phyloP scores from a whole-genome alignment of 2,113 vertebrate species.

The Gobio gobio region DNA sequence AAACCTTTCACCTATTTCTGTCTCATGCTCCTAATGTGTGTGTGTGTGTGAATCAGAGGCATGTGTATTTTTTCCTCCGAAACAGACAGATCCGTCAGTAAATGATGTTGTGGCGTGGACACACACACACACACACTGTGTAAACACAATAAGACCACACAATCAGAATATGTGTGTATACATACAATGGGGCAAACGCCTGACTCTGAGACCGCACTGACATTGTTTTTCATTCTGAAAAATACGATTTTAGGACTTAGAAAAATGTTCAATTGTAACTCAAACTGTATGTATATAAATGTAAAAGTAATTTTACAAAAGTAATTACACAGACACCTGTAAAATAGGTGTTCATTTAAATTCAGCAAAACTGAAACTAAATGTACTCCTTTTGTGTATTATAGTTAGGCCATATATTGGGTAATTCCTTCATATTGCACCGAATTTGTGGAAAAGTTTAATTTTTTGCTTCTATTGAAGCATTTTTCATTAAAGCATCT shows the following conservation, averaged over 20 bases:
- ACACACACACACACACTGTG: constrained; percentile 18
- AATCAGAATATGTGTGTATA: constrained; percentile 22
- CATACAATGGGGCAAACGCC: neutral
- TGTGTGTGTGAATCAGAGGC: constrained; percentile 2
- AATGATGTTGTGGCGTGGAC: neutral
- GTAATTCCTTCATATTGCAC: neutral
- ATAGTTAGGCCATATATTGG: neutral
- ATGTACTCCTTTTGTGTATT: neutral
- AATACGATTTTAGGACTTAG: neutral
- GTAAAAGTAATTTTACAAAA: neutral
- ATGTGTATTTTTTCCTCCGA: neutral
- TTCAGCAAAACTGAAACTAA: neutral
- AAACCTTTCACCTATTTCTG: constrained; percentile 18
- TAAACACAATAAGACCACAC: constrained; percentile 34
- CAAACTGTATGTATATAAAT: neutral
- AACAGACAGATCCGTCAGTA: neutral
- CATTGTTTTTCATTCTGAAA: neutral
- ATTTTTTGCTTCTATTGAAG: neutral
- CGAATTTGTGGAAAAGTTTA: neutral
- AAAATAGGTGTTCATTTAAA: neutral
- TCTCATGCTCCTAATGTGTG: neutral
- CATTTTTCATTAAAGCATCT: neutral
- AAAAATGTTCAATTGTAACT: neutral
- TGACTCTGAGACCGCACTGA: neutral
- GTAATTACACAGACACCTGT: too few relatives aligned